Evolutionary conservation across 2,888 invertebrate genomes (phyloP), one percentile per base, ranked within the genome.

Genomic region (Platycheirus rosarum): DNA sequence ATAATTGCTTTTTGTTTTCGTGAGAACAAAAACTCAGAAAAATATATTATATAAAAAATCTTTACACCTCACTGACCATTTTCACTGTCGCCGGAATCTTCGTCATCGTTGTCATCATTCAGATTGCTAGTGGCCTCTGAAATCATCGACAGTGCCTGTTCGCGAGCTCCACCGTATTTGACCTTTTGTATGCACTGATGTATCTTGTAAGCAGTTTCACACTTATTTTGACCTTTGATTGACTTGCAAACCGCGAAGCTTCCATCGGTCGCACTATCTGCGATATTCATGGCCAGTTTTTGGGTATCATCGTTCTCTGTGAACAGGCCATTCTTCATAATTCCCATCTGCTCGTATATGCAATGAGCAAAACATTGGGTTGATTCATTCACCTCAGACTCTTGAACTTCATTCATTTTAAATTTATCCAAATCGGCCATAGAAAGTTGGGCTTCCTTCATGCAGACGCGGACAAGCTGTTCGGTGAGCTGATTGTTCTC

Each of bases 341-440:
- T 49, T 1, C 88, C 89, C 66, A 89, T 69, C 0, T 85, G 85
- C 13, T 88, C 87, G 48, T 88, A 89, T 0, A 88, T 66, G 37
- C 88, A 88, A 35, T 88, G 87, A 6, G 86, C 87, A 60, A 89
- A 88, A 49, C 88, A 88, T 26, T 88, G 87, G 5, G 88, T 68
- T 0, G 89, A 86, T 37, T 88, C 87, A 37, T 87, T 87, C 0
- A 86, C 86, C 16, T 85, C 46, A 0, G 85, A 79, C 0, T 46
- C 66, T 23, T 85, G 2, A 9, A 73, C 79, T 40, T 80, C 70
- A 20, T 80, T 80, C 23, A 70, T 13, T 40, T 76, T 80, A 71
- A 88, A 86, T 48, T 86, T 86, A 9, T 87, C 86, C 32, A 88
- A 53, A 51, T 88, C 89, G 0, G 86, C 85, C 88, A 89, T 89